Conservation (phyloP, 2,888 invertebrate genomes). For the Synanthedon myopaeformis region DNA sequence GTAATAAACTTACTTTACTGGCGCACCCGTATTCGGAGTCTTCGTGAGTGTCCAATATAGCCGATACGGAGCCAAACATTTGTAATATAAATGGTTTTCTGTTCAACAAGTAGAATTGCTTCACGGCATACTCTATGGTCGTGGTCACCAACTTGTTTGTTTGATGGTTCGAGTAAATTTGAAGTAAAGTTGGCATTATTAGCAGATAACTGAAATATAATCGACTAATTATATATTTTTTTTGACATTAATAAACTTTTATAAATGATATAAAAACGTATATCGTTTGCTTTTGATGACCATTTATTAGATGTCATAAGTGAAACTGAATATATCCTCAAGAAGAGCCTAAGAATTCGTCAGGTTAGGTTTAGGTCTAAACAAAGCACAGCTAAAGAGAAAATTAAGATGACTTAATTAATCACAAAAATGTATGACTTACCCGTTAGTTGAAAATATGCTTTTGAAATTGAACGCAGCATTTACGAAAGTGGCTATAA, state of each 20-base stretch:
- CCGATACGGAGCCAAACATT: slow-evolving; percentile 99
- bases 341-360: background rate
- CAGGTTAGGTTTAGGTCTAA: background rate
- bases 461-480: slow-evolving; percentile 98
- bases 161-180: slow-evolving; percentile 97
- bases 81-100: slow-evolving; percentile 98
- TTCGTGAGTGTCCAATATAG: slow-evolving; percentile 93
- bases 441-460: slow-evolving; percentile 97
- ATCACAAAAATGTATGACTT: slow-evolving; percentile 16
- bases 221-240: too few species aligned
- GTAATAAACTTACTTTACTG: slow-evolving; percentile 76
- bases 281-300: too few species aligned
- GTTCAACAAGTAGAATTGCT: slow-evolving; percentile 98
- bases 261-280: too few species aligned
- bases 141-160: slow-evolving; percentile 95
- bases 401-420: background rate
- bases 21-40: slow-evolving; percentile 90
- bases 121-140: slow-evolving; percentile 97
- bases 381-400: background rate
- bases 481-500: slow-evolving; percentile 97
- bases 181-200: slow-evolving; percentile 96
- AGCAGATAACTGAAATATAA: slow-evolving; percentile 80
- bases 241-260: too few species aligned
- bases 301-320: too few species aligned
- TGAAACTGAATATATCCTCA: too few species aligned